Evolutionary conservation across 2,113 vertebrate species (phyloP), one percentile per base, ranked within the genome.

Genomic region (Sebastes schlegelii): DNA sequence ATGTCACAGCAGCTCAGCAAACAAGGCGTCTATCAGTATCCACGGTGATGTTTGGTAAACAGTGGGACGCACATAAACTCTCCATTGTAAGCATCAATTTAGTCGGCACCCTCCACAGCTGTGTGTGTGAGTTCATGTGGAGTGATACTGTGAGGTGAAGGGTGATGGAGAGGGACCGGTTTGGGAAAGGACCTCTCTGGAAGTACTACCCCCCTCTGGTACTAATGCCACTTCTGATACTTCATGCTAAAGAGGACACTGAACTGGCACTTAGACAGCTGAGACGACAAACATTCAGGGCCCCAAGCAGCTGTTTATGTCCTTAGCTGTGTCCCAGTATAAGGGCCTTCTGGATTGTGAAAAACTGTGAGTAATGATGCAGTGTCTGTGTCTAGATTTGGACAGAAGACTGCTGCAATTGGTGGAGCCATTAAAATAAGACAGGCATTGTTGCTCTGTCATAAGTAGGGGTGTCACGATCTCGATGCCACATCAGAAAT

Each of bases 1-100:
- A 34, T 23, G 49, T 76, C 42, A 76, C 42, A 10, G 45, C 46
- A 72, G 16, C 34, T 12, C 51, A 42, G 16, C 34, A 65, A 21
- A n/a, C 11, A 26, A 8, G 2, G 19, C 34, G 4, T 34, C 3
- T 34, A 34, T 34, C 34, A 34, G 46, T 68, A 49, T 68, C 46
- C 42, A 68, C 49, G 76, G 62, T 55, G 76, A 79, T 73, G 68
- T 65, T 77, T 42, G 13, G 43, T 67, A 72, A 67, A 71, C 75
- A 67, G n/a, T 10, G 21, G 63, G 23, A 40, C 0, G 11, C 68
- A 45, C 55, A 61, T 72, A 45, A 11, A 21, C 21, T 65, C 34
- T 80, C 52, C 42, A 68, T 42, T 62, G 45, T 72, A 34, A 67
- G 40, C 76, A 60, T 67, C 9, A 61, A 9, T 67, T 61, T 67